Conservation (phyloP, 2,888 invertebrate genomes). For the Villa cingulata region DNA sequence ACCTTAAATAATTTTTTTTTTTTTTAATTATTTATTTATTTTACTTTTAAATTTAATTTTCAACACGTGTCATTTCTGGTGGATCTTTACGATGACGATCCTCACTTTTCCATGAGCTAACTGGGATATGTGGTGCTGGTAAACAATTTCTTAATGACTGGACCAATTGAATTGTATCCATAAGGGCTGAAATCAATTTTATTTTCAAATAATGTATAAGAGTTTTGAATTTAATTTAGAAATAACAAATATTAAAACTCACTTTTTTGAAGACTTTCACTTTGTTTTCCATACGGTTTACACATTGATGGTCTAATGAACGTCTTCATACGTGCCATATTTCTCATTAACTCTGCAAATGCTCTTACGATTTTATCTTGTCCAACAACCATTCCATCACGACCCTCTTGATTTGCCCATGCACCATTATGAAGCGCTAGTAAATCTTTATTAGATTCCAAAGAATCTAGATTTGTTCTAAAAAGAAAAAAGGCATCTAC, state of each 20-base stretch:
- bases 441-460: slow-evolving; percentile 46
- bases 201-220: no score
- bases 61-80: slow-evolving; percentile 13
- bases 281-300: slow-evolving; percentile 80
- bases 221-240: not conserved
- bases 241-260: slow-evolving; percentile 32
- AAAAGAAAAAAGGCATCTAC: not conserved
- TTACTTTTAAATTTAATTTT: slow-evolving; percentile 3
- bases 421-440: slow-evolving; percentile 54
- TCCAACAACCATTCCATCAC: slow-evolving; percentile 41
- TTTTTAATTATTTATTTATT: no score
- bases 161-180: slow-evolving; percentile 76
- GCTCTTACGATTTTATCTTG: slow-evolving; percentile 78
- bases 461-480: slow-evolving; percentile 32
- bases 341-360: slow-evolving; percentile 75
- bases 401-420: slow-evolving; percentile 37
- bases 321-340: slow-evolving; percentile 77
- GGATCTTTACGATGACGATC: slow-evolving; percentile 49
- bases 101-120: slow-evolving; percentile 82
- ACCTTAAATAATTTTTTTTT: no score
- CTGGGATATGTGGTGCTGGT: slow-evolving; percentile 77
- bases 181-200: slow-evolving; percentile 50
- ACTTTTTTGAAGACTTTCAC: slow-evolving; percentile 80
- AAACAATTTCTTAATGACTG: slow-evolving; percentile 72
- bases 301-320: slow-evolving; percentile 82